phyloP scores from a whole-genome alignment of 2,888 invertebrate species.

The Eulithis testata region DNA sequence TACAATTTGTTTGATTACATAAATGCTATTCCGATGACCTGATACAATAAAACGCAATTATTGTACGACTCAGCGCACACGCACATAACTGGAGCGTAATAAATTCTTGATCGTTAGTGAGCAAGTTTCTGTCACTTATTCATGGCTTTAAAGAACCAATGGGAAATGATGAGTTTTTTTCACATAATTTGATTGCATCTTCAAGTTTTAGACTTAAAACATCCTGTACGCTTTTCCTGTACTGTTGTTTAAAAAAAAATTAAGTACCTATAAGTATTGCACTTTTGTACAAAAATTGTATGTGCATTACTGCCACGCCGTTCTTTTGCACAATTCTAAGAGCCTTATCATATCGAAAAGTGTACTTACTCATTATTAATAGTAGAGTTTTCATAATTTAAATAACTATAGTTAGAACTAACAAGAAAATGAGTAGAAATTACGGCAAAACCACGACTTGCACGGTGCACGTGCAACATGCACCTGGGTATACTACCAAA shows the following conservation, averaged over 20 bases:
- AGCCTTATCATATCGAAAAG: too few species aligned
- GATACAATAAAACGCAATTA: constrained; percentile 55
- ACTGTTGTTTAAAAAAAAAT: too few species aligned
- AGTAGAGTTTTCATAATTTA: too few species aligned
- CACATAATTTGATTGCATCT: too few species aligned
- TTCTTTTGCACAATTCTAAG: too few species aligned
- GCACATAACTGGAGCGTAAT: constrained; percentile 69
- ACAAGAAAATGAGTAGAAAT: background rate
- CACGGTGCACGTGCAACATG: background rate
- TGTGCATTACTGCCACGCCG: too few species aligned
- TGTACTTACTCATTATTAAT: too few species aligned
- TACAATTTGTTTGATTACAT: constrained; percentile 32
- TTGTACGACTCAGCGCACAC: constrained; percentile 64
- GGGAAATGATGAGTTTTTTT: too few species aligned
- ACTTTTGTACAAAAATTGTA: too few species aligned
- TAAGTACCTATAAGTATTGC: too few species aligned
- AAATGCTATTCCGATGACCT: constrained; percentile 47
- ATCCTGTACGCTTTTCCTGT: too few species aligned
- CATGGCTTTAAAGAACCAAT: background rate
- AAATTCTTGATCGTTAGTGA: constrained; percentile 59
- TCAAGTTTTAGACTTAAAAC: too few species aligned
- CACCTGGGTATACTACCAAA: background rate
- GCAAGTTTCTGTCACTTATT: constrained; percentile 40
- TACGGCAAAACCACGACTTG: background rate
- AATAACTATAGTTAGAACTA: background rate